These are phyloP conservation scores for Clupea harengus DNA, from an alignment of 2,113 vertebrate genomes.

Conservation along the genomic window DNA sequence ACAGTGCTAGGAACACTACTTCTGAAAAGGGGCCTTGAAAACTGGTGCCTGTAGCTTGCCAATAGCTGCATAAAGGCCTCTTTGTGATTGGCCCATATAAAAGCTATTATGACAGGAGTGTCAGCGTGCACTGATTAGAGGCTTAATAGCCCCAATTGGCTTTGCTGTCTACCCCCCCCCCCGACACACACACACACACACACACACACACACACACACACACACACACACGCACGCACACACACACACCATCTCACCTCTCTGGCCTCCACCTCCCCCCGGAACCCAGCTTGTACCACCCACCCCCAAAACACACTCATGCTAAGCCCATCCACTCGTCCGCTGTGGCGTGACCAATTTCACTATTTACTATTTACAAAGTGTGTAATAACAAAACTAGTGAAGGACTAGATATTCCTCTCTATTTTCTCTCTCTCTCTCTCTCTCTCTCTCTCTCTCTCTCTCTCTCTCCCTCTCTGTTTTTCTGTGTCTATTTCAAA, in stretches of 20 bases:
- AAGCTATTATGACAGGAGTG: conserved; percentile 29
- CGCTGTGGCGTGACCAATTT: too few relatives aligned
- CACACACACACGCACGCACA: background rate
- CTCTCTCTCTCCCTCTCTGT: background rate
- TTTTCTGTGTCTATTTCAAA: background rate
- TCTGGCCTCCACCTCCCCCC: too few relatives aligned
- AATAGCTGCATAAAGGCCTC: conserved; percentile 32
- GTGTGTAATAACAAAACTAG: too few relatives aligned
- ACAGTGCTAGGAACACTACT: background rate
- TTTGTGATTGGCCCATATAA: conserved; percentile 34
- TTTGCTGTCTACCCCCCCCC: background rate
- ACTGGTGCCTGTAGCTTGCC: background rate
- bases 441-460: background rate
- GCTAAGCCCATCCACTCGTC: too few relatives aligned
- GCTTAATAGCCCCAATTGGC: conserved; percentile 7
- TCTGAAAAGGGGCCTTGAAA: conserved; percentile 7
- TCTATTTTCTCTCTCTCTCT: background rate
- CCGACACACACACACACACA: background rate
- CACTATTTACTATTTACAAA: too few relatives aligned
- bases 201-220: background rate
- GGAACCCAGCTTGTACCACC: too few relatives aligned
- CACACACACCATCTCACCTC: background rate
- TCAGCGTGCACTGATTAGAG: conserved; percentile 15
- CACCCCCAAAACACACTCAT: too few relatives aligned
- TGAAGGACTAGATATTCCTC: too few relatives aligned